phyloP scores from a whole-genome alignment of 2,888 invertebrate species.

The Pseudococcus viburni region DNA sequence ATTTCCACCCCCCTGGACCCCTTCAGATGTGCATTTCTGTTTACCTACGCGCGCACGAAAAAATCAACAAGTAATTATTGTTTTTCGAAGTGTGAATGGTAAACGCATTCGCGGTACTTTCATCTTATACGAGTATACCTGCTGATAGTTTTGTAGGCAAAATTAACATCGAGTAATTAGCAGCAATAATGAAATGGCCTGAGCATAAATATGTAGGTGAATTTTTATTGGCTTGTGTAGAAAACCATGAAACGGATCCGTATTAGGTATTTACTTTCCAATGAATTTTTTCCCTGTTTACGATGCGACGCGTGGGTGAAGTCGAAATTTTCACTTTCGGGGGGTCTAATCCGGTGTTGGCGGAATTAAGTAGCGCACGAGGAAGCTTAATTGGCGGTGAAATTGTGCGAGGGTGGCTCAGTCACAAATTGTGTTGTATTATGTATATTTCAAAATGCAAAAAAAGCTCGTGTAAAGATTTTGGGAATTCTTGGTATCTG shows the following conservation, averaged over 20 bases:
- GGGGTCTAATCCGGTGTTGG: background rate
- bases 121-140: background rate
- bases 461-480: no score
- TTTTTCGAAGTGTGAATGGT: constrained; percentile 5
- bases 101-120: background rate
- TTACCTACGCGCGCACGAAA: background rate
- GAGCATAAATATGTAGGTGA: background rate
- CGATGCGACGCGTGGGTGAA: background rate
- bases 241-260: background rate
- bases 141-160: background rate
- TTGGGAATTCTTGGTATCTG: no score
- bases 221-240: constrained; percentile 35
- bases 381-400: background rate
- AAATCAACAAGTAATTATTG: background rate
- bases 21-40: no score
- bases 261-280: background rate
- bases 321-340: background rate
- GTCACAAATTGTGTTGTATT: no score
- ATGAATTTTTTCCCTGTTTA: background rate
- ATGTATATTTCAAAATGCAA: no score
- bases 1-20: no score
- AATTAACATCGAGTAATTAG: constrained; percentile 29
- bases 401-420: background rate
- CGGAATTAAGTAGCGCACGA: background rate
- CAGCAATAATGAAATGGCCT: constrained; percentile 6